Evolutionary conservation across 2,888 invertebrate species (phyloP), one percentile per base, ranked within the genome.

Genomic region (Drosophila colorata): DNA sequence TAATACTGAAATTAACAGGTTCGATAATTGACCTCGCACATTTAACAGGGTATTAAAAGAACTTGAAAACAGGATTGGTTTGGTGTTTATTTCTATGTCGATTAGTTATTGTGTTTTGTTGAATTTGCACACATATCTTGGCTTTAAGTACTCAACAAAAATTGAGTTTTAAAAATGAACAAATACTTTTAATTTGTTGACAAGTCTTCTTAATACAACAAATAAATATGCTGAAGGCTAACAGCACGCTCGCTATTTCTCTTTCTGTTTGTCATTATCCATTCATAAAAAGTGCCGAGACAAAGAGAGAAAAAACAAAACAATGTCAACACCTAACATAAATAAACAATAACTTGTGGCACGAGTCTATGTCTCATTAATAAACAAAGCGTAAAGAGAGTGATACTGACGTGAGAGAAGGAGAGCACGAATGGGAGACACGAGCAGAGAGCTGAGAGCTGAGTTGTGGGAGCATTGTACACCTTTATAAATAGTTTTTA

Each of bases 241-340:
- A 9, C 11, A 18, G 11, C 18, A 40, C 11, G 8, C 16, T 16
- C 6, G 8, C 16, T 16, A 8, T 2, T n/a, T 41, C 7, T 4
- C 1, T 35, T 41, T 16, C 18, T 28, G 37, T n/a, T 31, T 38
- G 20, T 38, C 38, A 52, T 47, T 43, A 51, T 11, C 23, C 71
- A 72, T 72, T 72, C 56, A 71, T 48, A 52, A 72, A 59, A 48
- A 25, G 28, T 31, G 16, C n/a, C 33, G 20, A 28, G 4, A 0
- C 7, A 35, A 52, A 11, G 38, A 40, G 41, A 6, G 47, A 51
- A 56, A 23, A 47, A 49, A 64, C 43, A 5, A 31, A 37, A 48
- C 49, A 49, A 9, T 64, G 37, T 49, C 40, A 48, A 14, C 20
- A 35, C 38, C n/a, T 59, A 59, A 71, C 35, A 61, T 35, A 71